Percentiles rank a stretch among this genome's conserved stretches.
phyloP scores from a whole-genome alignment of 53 echinoderm and acorn worm species.

The Paelopatides confundens region DNA sequence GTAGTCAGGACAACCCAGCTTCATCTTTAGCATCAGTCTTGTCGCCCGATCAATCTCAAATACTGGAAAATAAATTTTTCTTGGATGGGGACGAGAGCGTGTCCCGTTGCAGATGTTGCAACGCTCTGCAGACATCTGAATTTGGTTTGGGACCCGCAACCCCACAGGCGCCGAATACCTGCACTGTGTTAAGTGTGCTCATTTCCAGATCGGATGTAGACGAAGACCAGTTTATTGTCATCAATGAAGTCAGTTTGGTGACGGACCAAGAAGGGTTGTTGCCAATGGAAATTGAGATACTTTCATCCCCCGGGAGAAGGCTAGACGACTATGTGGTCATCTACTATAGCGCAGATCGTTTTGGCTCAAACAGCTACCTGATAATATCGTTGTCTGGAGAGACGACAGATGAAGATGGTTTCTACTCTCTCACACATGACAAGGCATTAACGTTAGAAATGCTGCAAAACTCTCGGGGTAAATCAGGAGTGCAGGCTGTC shows the following conservation, averaged over 20 bases:
- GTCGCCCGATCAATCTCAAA: slow-evolving; percentile 54
- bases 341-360: slow-evolving; percentile 1
- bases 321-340: slow-evolving; percentile 69
- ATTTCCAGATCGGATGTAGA: not conserved
- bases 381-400: slow-evolving; percentile 29
- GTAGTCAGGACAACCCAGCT: slow-evolving; percentile 48
- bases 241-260: slow-evolving; percentile 13
- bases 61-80: slow-evolving; percentile 20
- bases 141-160: slow-evolving; percentile 77
- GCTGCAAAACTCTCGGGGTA: not conserved
- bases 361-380: slow-evolving; percentile 39
- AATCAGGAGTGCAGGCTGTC: slow-evolving; percentile 59
- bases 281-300: slow-evolving; percentile 70
- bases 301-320: slow-evolving; percentile 54
- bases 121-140: slow-evolving; percentile 37
- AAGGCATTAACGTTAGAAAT: not conserved
- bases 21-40: slow-evolving; percentile 45
- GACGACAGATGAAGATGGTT: slow-evolving; percentile 13
- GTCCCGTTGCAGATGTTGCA: slow-evolving; percentile 87
- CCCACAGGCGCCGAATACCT: slow-evolving; percentile 67
- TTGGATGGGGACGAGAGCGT: slow-evolving; percentile 61
- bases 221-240: not conserved
- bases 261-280: not conserved
- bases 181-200: slow-evolving; percentile 38
- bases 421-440: slow-evolving; percentile 20